Conservation (phyloP, 2,888 invertebrate genomes). For the Nymphalis c-album region DNA sequence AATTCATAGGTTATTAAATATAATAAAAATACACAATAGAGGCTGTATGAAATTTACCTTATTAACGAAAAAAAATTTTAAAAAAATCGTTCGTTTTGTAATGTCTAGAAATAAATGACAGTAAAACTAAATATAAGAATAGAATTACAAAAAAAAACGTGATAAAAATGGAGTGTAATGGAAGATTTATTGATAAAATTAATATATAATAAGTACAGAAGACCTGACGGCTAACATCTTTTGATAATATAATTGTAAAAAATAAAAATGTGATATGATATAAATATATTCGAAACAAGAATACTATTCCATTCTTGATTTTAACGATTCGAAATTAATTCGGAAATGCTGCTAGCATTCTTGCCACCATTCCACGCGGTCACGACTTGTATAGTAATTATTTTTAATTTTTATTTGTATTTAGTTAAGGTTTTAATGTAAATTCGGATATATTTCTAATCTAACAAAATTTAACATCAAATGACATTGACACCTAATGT, state of each 20-base stretch:
- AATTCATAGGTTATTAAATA: too few species aligned
- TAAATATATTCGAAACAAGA: background rate
- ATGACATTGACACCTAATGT: background rate
- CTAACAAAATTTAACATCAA: background rate
- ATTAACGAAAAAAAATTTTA: too few species aligned
- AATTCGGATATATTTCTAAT: background rate
- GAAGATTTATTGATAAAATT: conserved; percentile 2
- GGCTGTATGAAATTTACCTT: too few species aligned
- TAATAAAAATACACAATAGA: too few species aligned
- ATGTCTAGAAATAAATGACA: too few species aligned
- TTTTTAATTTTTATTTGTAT: too few species aligned
- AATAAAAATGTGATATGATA: background rate
- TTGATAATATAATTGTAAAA: background rate
- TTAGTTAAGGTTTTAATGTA: too few species aligned
- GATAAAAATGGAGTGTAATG: conserved; percentile 2
- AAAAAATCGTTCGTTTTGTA: too few species aligned
- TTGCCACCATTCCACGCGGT: too few species aligned
- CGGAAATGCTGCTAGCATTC: too few species aligned
- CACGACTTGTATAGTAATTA: too few species aligned
- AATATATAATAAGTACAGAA: conserved; percentile 1
- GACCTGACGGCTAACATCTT: background rate
- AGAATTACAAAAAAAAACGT: background rate
- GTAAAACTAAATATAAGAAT: too few species aligned
- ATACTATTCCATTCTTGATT: background rate
- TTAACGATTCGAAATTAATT: background rate